Evolutionary conservation across 2,888 invertebrate species (phyloP), one percentile per base, ranked within the genome.

Genomic region (Caenorhabditis sp.): DNA sequence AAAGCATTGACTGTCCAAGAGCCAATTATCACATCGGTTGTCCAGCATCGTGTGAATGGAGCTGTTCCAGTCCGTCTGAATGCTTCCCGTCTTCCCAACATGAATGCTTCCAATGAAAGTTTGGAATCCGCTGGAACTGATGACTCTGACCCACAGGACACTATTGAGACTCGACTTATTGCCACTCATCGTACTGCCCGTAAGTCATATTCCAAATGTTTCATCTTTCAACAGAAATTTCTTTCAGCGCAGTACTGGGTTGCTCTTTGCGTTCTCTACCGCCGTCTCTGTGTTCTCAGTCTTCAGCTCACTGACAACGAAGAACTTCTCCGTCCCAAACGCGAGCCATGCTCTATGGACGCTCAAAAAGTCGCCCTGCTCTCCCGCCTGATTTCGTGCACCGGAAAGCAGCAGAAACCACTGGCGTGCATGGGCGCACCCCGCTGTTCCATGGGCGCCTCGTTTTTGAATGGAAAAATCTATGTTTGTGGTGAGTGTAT

Each of bases 391-490:
- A 86, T 86, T 60, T 72, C 82, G n/a, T 80, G 79, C 64, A 84
- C 85, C 35, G 87, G 85, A 56, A 70, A 76, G 13, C 85, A 86
- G 68, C 62, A 85, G 18, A 80, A 65, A 94, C 92, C 92, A 1
- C 86, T 93, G 82, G 94, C 94, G 26, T 93, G 94, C 71, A 95
- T 95, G 95, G 94, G 93, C 55, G 94, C 94, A 61, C 94, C 94
- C 55, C 94, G 96, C 84, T 95, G 95, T 93, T 95, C 95, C 64
- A 94, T 95, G 71, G 96, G 96, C 70, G 94, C 95, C 80, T 95
- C 95, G 50, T 94, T 94, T 90, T 93, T 95, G 76, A 94, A 94
- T 86, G 94, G 94, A 56, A 94, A 94, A 62, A 94, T 96, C 58
- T 93, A 96, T 85, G 95, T 95, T 78, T 95, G 95, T 93, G 96